phyloP scores from a whole-genome alignment of 2,888 invertebrate species.

The Theretra japonica region DNA sequence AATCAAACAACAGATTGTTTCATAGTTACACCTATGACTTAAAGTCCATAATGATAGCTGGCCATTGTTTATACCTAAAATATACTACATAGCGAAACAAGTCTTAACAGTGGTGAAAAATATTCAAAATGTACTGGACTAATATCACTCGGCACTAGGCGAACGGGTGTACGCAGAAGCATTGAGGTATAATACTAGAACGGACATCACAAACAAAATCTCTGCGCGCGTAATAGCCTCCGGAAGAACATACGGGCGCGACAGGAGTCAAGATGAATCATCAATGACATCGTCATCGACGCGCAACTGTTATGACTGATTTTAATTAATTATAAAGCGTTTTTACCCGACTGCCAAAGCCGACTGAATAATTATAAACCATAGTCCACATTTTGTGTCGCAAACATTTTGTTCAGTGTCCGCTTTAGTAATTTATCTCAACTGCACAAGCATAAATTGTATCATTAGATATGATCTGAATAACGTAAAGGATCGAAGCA shows the following conservation, averaged over 20 bases:
- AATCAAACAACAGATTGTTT: conserved; percentile 79
- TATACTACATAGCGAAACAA: conserved; percentile 40
- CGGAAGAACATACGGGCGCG: too few species aligned
- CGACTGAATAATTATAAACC: too few species aligned
- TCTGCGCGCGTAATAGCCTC: too few species aligned
- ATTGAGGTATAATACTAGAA: not conserved
- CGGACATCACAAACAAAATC: too few species aligned
- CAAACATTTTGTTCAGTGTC: too few species aligned
- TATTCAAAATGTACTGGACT: conserved; percentile 30
- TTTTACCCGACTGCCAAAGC: too few species aligned
- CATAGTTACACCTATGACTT: conserved; percentile 68
- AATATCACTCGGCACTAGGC: conserved; percentile 10
- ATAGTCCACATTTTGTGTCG: too few species aligned
- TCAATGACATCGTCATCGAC: too few species aligned
- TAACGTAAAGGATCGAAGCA: not conserved
- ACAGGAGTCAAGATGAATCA: too few species aligned
- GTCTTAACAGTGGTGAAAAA: conserved; percentile 19
- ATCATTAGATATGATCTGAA: not conserved
- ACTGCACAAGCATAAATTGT: not conserved
- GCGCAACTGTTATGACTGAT: too few species aligned
- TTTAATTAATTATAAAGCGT: too few species aligned
- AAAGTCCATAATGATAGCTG: conserved; percentile 68
- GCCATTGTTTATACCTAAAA: conserved; percentile 64
- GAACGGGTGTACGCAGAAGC: not conserved
- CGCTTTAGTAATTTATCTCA: too few species aligned